Evolutionary conservation across 2,113 vertebrate genomes (phyloP).

Genomic region (Bostrychus sinensis): DNA sequence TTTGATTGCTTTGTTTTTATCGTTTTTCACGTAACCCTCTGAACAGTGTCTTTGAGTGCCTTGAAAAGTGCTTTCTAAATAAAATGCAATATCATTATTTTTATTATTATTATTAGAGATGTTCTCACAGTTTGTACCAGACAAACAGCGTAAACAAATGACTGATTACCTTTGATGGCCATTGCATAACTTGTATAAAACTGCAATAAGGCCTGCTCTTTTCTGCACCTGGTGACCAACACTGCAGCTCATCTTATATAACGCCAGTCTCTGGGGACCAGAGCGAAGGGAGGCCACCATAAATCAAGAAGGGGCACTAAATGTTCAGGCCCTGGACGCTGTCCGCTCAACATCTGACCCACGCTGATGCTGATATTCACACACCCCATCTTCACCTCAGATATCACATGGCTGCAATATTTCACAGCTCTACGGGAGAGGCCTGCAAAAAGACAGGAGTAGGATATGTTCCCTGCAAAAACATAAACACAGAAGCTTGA

Average conservation of each 20-base stretch:
- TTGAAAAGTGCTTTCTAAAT: too few species aligned
- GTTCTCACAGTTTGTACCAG: neutral
- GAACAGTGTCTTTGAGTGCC: neutral
- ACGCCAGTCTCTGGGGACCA: conserved; percentile 19
- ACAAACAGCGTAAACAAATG: neutral
- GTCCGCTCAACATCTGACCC: conserved; percentile 2
- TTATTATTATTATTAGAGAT: too few species aligned
- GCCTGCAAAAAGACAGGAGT: conserved; percentile 2
- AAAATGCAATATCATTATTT: too few species aligned
- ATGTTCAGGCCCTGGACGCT: neutral
- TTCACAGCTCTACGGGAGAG: conserved; percentile 56
- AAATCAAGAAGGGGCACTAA: neutral
- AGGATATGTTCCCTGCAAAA: neutral
- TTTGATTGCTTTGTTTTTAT: too few species aligned
- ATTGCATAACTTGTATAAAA: neutral
- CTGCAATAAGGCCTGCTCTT: neutral
- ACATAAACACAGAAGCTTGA: neutral
- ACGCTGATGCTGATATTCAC: conserved; percentile 9
- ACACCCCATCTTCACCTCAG: conserved; percentile 9
- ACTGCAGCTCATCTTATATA: conserved; percentile 34
- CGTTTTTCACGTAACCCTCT: too few species aligned
- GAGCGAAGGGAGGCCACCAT: conserved; percentile 41
- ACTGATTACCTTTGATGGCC: neutral
- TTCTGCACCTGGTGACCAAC: neutral
- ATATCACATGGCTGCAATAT: conserved; percentile 30